Evolutionary conservation across 2,888 invertebrate genomes (phyloP), one percentile per base, ranked within the genome.

Genomic region (Panopea generosa): DNA sequence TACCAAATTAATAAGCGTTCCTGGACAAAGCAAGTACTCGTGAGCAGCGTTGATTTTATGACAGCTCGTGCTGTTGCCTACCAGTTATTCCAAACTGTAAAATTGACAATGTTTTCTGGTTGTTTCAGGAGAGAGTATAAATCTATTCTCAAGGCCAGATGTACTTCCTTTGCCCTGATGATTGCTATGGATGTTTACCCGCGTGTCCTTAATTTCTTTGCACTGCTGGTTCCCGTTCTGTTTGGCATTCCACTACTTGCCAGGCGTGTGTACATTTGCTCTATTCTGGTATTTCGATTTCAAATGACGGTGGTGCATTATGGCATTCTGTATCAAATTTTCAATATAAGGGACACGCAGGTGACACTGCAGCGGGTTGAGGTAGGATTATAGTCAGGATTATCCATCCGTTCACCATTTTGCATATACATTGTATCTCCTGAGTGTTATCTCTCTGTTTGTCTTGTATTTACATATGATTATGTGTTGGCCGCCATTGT

Each of bases 101-200:
- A n/a, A n/a, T n/a, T n/a, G n/a, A n/a, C n/a, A n/a, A n/a, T n/a
- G n/a, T n/a, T n/a, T 43, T 22, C 20, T n/a, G 22, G 24, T 38
- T 16, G 18, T 71, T 70, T n/a, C 67, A 77, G 77, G 57, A 9
- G 3, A 20, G 77, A 77, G 52, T 66, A 70, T 22, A 2, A 29
- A 16, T 70, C 53, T 49, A 61, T 52, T n/a, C 29, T 70, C 7
- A 70, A 63, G 20, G 43, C 55, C 18, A 60, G 38, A n/a, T 57
- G 50, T 16, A 22, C 66, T 1, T 38, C 20, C 40, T 16, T 59
- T 16, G 27, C 56, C 24, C 52, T 53, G 43, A 67, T 62, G 47
- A 18, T 78, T 20, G 55, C 78, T 2, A 53, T 67, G 33, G 74
- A 78, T 27, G 70, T 74, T 14, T 66, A 74, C 27, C 82, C 83